Base-by-base conservation (phyloP, 2,888 invertebrate genomes). In the Pollenia amentaria region DNA sequence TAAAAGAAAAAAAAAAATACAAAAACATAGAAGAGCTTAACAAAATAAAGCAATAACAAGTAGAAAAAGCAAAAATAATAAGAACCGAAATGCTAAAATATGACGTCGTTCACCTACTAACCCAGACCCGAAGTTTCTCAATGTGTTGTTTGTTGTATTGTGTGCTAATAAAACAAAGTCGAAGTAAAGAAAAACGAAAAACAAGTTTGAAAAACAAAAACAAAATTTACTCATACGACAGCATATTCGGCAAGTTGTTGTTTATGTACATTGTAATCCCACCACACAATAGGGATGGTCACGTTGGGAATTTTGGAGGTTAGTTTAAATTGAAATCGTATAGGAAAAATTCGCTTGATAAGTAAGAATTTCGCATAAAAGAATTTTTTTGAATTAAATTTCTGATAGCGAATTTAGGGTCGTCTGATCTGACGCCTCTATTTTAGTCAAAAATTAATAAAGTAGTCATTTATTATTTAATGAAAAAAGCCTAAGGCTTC, bases 101-200 rank as follows among this genome's bases (percentile, higher is more conserved):
- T 86, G 80, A 84, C 88, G 77, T 78, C 67, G 48, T 76, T 89
- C 87, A 89, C 89, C 89, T 88, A 89, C 87, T 89, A 89, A 89
- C 89, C 89, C 88, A 88, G 89, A 89, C 89, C 87, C 85, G 78
- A 82, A 55, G 44, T 76, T 65, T 16, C 70, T 48, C 40, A 78
- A 57, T 73, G 40, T 46, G 46, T 57, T 53, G 40, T 55, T 29
- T 79, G 51, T 79, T 60, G 51, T 53, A 44, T 38, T 51, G 38
- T 60, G 75, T 69, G 64, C 64, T 44, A 69, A 78, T 73, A 75
- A 12, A 60, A 72, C 60, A 72, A 83, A 79, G 40, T 48, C 57
- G 40, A 75, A 64, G 42, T 62, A 55, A 48, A 64, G 60, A 55
- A 38, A 38, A 73, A 16, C 38, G 62, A 29, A 29, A 29, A 29